Base-by-base conservation (phyloP, 2,888 invertebrate species). In the Tridacna crocea region DNA sequence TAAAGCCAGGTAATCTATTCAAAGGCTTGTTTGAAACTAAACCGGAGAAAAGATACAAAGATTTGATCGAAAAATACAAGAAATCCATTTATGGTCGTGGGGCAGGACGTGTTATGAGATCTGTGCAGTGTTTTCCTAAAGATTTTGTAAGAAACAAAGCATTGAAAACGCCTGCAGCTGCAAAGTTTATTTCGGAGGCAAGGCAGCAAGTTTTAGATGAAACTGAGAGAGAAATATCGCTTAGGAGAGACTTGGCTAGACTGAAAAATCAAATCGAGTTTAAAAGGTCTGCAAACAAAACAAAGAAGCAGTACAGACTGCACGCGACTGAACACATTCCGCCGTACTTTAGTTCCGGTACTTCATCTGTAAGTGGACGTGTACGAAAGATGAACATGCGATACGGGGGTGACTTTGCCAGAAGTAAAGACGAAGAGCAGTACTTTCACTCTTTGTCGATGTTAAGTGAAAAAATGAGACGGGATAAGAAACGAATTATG, bases 351-450 rank as follows among this genome's bases (percentile, higher is more conserved):
- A 79, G 72, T 24, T 22, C 75, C 10, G 82, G 77, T 3, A 80
- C 79, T 10, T 77, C 77, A 8, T 75, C 36, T 48, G 65, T 80
- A 8, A 82, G 80, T 70, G 84, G 84, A 0, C 65, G 84, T 12
- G 75, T 85, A n/a, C 70, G 79, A 17, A 85, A 82, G 36, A 65
- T 55, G 1, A 82, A 75, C 47, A 15, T 66, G 0, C 70, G 58
- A 27, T 83, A 83, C 47, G 63, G 65, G 1, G 24, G 17, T 0
- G 83, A 72, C 17, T 78, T 55, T 24, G 61, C 72, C 17, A 19
- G 74, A n/a, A 24, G 24, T 55, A 72, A 63, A 46, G 51, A 22
- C 66, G 79, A 79, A 26, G 11, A n/a, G 4, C 13, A 46, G 0
- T 51, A 51, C 13, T 47, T n/a, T 46, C 70, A 51, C 22, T 47